Conservation (phyloP, 2,888 invertebrate species). For the Autographa gamma region DNA sequence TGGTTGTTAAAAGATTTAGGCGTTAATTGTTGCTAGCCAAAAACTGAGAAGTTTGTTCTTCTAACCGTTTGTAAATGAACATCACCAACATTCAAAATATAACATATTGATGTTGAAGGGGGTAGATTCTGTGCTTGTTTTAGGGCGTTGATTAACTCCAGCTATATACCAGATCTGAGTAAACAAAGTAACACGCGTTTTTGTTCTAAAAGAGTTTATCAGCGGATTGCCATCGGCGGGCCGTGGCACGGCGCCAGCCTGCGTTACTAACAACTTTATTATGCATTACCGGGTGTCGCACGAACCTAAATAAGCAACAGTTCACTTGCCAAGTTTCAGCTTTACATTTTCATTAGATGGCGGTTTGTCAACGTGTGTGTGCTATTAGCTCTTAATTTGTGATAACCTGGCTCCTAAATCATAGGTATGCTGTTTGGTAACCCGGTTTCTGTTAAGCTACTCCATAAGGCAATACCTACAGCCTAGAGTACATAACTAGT, state of each 20-base stretch:
- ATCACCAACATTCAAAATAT: too few relatives aligned
- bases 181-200: constrained; percentile 40
- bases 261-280: constrained; percentile 83
- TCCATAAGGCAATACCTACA: too few relatives aligned
- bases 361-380: constrained; percentile 67
- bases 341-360: constrained; percentile 85
- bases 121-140: too few relatives aligned
- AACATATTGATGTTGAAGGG: too few relatives aligned
- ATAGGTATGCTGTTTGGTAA: not conserved
- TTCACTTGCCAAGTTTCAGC: constrained; percentile 83
- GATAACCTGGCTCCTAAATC: constrained; percentile 22
- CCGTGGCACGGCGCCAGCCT: constrained; percentile 75
- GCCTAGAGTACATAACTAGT: not conserved
- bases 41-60: too few relatives aligned
- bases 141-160: not conserved
- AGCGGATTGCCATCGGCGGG: constrained; percentile 68
- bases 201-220: constrained; percentile 66
- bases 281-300: constrained; percentile 82
- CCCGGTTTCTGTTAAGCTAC: not conserved
- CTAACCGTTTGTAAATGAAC: too few relatives aligned
- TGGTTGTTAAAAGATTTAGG: too few relatives aligned
- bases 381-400: constrained; percentile 63
- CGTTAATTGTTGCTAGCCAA: too few relatives aligned
- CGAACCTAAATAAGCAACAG: constrained; percentile 83
- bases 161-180: not conserved